Base-by-base conservation (phyloP, 2,113 vertebrate genomes). In the Chlamydotis undulata region DNA sequence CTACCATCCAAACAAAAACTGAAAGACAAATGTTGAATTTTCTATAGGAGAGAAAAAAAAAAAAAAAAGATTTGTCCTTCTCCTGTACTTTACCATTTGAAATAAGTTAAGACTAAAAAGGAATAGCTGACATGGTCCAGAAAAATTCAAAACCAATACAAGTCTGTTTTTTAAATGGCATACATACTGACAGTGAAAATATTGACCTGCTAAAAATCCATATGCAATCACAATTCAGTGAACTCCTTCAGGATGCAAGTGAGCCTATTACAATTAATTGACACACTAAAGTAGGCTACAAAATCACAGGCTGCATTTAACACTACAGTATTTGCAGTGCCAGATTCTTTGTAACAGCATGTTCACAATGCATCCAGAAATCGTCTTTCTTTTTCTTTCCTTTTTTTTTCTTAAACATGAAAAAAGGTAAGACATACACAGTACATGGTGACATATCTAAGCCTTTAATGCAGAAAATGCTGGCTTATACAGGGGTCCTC, bases 281-380 rank as follows among this genome's bases (percentile, higher is more conserved):
- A 26, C 25, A 41, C 2, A 29, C 28, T 49, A 0, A 41, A 43
- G 52, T 8, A 35, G 25, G 25, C 13, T 56, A 39, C 52, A 75
- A 22, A 41, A 63, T 19, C 19, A 70, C 28, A 92, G 39, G 28
- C 43, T 64, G 41, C 24, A 7, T 9, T 67, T 37, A 4, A 53
- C 7, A 41, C 21, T 3, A 43, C 2, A 12, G 35, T 11, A 53
- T 17, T 63, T 0, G 0, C 23, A 63, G 17, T 31, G 47, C 49
- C 52, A 55, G 52, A 41, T 4, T 59, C 52, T 14, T 14, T 15
- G 19, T 17, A 64, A 55, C 35, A 31, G 18, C 22, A 35, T 0
- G 6, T 2, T 33, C 13, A 39, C 22, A 41, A 49, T 12, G 67
- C 13, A 64, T 33, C 39, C 28, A 7, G 3, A 41, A 23, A 50